Percentiles rank a stretch among this genome's conserved stretches.
These are phyloP conservation scores for Dendrolimus punctatus DNA, from an alignment of 1,140 invertebrate species.

Conservation along the genomic window DNA sequence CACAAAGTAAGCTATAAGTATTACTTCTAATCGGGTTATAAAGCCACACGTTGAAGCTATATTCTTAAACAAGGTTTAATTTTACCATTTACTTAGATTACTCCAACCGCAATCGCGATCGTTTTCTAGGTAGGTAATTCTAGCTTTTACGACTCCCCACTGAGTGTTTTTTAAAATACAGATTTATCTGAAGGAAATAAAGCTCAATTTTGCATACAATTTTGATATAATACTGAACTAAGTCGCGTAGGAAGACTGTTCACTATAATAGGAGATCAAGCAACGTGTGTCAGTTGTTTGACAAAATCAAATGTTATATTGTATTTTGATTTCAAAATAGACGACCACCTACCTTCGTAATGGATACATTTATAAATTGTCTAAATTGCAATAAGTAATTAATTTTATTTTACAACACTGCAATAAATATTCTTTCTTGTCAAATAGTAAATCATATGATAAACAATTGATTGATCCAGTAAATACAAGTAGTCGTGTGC, in stretches of 20 bases:
- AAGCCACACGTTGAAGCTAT: constrained; percentile 16
- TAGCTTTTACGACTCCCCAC: constrained; percentile 13
- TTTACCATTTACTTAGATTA: constrained; percentile 36
- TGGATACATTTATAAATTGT: no score
- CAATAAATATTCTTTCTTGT: no score
- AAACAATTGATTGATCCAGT: no score
- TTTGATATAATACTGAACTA: neutral
- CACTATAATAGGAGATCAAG: constrained; percentile 17
- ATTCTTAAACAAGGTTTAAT: constrained; percentile 25
- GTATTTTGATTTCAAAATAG: constrained; percentile 8
- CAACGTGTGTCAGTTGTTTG: constrained; percentile 13
- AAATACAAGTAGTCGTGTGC: no score
- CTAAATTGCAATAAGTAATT: no score
- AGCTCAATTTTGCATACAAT: neutral
- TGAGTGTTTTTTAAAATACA: neutral
- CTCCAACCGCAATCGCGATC: constrained; percentile 39
- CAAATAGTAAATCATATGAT: no score
- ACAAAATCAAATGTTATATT: constrained; percentile 14
- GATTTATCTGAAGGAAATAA: neutral
- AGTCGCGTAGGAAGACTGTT: constrained; percentile 18
- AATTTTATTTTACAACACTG: no score
- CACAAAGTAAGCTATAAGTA: no score
- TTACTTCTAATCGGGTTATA: constrained; percentile 10
- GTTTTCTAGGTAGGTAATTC: constrained; percentile 26
- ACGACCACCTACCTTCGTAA: constrained; percentile 19